Evolutionary conservation across 2,113 vertebrate species (phyloP), one percentile per base, ranked within the genome.

Genomic region (Pachyramphus minor): DNA sequence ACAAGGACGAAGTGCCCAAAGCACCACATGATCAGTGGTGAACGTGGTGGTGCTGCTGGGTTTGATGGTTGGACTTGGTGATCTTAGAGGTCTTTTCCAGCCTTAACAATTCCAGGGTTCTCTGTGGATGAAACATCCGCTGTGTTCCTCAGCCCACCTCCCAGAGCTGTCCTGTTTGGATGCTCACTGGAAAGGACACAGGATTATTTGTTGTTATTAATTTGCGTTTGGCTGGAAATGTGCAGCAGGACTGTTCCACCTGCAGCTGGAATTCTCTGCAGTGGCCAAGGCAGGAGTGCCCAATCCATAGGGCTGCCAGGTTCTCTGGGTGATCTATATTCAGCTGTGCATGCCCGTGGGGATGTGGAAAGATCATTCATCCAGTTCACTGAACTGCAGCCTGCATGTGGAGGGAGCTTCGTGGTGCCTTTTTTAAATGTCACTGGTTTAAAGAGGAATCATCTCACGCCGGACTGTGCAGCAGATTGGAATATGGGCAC

Each of bases 311-410:
- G 23, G 89, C 89, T 92, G 78, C 87, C 87, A 79, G 77, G 63
- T 75, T 94, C 90, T 81, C 92, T 56, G 92, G 79, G 83, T 92
- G 96, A 96, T 86, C 96, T 92, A 56, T 52, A 89, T 88, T 92
- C 82, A 81, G 92, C 93, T 90, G 83, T 69, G 58, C 50, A 5
- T 84, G 96, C 95, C 96, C 25, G 1, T 81, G 90, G 96, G 76
- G 42, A 95, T 78, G 85, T 41, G 85, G 85, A 93, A 93, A 92
- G 96, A 92, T 92, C 92, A 93, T 62, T 94, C 92, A 96, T 96
- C 80, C 95, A 93, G 93, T 93, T 96, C 96, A 93, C 6, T 96
- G 93, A 90, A 41, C 93, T 90, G 90, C 79, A 94, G 92, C 83
- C 85, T 90, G 79, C 73, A 3, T 84, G 69, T 33, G 85, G 81